phyloP scores from a whole-genome alignment of 2,888 invertebrate species.

The Diplazon laetatorius region DNA sequence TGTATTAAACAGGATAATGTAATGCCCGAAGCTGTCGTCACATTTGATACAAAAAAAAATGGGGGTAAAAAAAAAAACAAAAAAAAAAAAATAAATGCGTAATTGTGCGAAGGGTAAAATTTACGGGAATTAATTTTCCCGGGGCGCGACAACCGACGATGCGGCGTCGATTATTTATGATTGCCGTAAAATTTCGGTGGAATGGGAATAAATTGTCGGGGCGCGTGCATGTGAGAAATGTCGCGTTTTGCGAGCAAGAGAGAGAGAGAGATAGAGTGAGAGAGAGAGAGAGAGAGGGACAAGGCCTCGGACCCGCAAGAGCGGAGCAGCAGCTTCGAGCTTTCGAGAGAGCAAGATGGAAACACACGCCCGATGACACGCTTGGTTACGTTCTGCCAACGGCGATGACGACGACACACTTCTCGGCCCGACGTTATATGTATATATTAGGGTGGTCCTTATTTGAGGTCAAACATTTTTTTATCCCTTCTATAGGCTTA shows the following conservation, averaged over 20 bases:
- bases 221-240: neutral
- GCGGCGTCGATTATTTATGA: constrained; percentile 53
- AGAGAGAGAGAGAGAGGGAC: neutral
- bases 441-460: too few species aligned
- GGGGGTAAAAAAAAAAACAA: too few species aligned
- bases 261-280: too few species aligned
- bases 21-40: constrained; percentile 38
- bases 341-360: constrained; percentile 9
- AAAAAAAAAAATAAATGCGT: constrained; percentile 34
- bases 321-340: neutral
- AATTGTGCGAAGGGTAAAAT: constrained; percentile 41
- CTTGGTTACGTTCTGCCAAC: constrained; percentile 26
- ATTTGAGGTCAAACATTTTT: too few species aligned
- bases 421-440: neutral
- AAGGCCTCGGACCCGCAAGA: neutral
- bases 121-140: constrained; percentile 49
- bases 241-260: too few species aligned
- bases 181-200: constrained; percentile 54
- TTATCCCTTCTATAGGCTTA: too few species aligned
- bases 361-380: constrained; percentile 21
- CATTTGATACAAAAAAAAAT: constrained; percentile 56
- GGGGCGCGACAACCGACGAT: constrained; percentile 24
- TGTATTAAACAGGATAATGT: constrained; percentile 57
- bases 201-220: constrained; percentile 32
- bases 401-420: constrained; percentile 13